Evolutionary conservation across 2,888 invertebrate species (phyloP).

Genomic region (Troides helena): DNA sequence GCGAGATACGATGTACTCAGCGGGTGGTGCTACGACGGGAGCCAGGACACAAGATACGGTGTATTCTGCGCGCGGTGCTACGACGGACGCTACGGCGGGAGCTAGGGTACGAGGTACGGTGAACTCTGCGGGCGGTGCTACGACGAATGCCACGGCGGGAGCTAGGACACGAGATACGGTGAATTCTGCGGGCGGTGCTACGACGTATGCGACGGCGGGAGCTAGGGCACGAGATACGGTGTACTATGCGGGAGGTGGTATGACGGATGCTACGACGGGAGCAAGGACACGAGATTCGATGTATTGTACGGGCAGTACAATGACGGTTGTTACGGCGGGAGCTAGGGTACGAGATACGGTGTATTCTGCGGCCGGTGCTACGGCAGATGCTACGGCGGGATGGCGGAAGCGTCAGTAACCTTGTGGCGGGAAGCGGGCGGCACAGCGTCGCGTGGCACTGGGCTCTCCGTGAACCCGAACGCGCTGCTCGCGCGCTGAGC

Average conservation of each 20-base stretch:
- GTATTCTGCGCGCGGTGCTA: too few relatives aligned
- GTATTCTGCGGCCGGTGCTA: not conserved
- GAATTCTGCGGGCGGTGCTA: too few relatives aligned
- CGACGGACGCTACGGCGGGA: not conserved
- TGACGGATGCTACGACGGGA: not conserved
- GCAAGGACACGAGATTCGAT: too few relatives aligned
- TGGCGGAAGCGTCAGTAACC: not conserved
- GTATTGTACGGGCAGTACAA: too few relatives aligned
- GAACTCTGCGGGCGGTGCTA: not conserved
- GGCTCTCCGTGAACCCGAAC: slow-evolving; percentile 70
- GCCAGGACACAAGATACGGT: too few relatives aligned
- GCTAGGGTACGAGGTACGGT: not conserved
- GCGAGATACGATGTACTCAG: not conserved
- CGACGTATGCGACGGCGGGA: not conserved
- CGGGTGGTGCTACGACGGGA: not conserved
- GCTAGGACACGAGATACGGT: too few relatives aligned
- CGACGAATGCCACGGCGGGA: not conserved
- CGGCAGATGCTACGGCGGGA: not conserved
- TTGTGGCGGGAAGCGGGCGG: not conserved
- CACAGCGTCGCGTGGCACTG: slow-evolving; percentile 38
- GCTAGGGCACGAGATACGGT: not conserved
- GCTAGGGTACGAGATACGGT: not conserved
- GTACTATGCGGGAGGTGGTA: not conserved
- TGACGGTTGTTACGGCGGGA: not conserved
- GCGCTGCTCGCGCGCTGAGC: slow-evolving; percentile 74